Percentiles rank a stretch among this genome's conserved stretches.
Conservation (phyloP, 2,888 invertebrate species). For the Mycogona germanica region DNA sequence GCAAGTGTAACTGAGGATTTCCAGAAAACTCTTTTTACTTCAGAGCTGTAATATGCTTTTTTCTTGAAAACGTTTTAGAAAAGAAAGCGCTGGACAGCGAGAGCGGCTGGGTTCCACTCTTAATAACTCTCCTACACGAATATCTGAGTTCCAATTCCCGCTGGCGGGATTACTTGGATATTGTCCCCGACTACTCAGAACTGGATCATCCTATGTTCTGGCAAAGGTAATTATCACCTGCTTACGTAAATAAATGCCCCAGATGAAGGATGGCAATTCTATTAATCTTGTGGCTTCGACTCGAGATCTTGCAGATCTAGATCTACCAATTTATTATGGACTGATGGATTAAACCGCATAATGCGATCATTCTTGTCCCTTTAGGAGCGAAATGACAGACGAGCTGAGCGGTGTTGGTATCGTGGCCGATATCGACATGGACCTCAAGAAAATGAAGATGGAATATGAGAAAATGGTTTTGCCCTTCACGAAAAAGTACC, state of each 20-base stretch:
- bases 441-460: conserved; percentile 10
- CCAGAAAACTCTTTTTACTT: too few species aligned
- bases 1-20: too few species aligned
- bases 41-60: too few species aligned
- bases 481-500: conserved; percentile 14
- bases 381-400: background rate
- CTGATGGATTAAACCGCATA: too few species aligned
- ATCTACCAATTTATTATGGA: too few species aligned
- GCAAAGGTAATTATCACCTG: conserved; percentile 8
- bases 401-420: conserved; percentile 13
- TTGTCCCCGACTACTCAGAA: conserved; percentile 1
- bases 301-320: too few species aligned
- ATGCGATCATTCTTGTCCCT: too few species aligned
- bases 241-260: too few species aligned
- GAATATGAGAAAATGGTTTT: conserved; percentile 11
- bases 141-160: conserved; percentile 10
- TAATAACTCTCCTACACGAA: conserved; percentile 11
- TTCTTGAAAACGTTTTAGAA: background rate
- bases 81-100: conserved; percentile 8
- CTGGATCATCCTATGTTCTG: conserved; percentile 19
- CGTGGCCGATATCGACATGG: background rate
- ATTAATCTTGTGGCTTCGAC: too few species aligned
- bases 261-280: too few species aligned
- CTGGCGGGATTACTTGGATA: conserved; percentile 16
- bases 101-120: conserved; percentile 16